Evolutionary conservation across 1,140 invertebrate species (phyloP).

Genomic region (Lamellibrachia luymesi): DNA sequence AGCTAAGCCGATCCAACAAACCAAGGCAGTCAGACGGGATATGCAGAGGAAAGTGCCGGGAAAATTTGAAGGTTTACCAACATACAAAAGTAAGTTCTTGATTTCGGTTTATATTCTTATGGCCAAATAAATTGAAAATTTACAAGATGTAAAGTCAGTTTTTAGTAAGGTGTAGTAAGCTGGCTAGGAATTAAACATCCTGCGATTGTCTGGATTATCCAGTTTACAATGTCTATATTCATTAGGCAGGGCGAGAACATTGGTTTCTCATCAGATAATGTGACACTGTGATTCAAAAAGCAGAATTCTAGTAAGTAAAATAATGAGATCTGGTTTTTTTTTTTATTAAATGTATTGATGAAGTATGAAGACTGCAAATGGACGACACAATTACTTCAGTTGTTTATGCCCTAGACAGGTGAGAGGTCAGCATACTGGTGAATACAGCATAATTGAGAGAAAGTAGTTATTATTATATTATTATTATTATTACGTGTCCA

Average conservation of each 20-base stretch:
- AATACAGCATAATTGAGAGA: too few species aligned
- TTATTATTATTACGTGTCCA: too few species aligned
- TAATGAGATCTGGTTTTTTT: background rate
- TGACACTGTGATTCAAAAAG: background rate
- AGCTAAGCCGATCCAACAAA: constrained; percentile 49
- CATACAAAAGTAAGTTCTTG: constrained; percentile 49
- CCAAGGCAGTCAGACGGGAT: constrained; percentile 46
- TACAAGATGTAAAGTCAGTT: too few species aligned
- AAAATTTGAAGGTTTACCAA: constrained; percentile 57
- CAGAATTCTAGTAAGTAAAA: background rate
- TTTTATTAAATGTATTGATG: too few species aligned
- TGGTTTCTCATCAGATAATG: background rate
- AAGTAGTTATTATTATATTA: too few species aligned
- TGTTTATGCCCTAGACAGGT: too few species aligned
- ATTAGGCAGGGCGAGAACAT: background rate
- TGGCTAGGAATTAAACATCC: background rate
- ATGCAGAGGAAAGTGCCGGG: constrained; percentile 37
- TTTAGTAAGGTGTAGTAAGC: background rate
- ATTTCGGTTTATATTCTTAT: background rate
- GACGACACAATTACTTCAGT: too few species aligned
- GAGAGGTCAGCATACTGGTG: too few species aligned
- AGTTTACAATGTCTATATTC: background rate
- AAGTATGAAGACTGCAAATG: too few species aligned
- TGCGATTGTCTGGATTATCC: background rate
- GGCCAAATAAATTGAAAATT: background rate